These are phyloP conservation scores for Ditula angustiorana DNA, from an alignment of 2,888 invertebrate genomes.

Conservation along the genomic window DNA sequence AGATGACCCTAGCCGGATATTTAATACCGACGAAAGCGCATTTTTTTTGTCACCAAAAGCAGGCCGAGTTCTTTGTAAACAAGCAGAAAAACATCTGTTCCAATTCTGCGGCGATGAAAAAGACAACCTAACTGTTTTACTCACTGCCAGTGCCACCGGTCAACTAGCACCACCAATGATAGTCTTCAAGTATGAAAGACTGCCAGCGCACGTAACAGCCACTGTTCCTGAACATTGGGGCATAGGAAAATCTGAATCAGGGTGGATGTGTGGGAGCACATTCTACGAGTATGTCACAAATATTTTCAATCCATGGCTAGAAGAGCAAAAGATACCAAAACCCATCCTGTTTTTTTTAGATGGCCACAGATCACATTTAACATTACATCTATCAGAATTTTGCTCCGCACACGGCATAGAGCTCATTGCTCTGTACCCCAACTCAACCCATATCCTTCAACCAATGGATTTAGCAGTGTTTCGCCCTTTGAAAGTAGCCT, in stretches of 20 bases:
- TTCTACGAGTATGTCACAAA: conserved; percentile 38
- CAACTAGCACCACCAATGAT: conserved; percentile 40
- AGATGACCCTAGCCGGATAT: conserved; percentile 44
- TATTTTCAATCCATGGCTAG: conserved; percentile 31
- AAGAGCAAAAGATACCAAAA: conserved; percentile 20
- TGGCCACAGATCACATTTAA: conserved; percentile 37
- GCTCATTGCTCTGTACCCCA: conserved; percentile 41
- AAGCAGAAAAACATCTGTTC: conserved; percentile 44
- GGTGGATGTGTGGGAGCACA: conserved; percentile 26
- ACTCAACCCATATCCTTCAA: conserved; percentile 42
- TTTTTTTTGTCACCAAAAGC: conserved; percentile 41
- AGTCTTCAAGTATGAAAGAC: conserved; percentile 26
- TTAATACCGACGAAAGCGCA: conserved; percentile 47
- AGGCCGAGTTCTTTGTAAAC: conserved; percentile 44
- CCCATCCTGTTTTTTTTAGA: conserved; percentile 37
- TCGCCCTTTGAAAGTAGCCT: conserved; percentile 22
- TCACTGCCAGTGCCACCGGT: conserved; percentile 42
- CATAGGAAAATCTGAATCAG: conserved; percentile 37
- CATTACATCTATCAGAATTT: conserved; percentile 30
- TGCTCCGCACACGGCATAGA: conserved; percentile 24
- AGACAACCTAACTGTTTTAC: conserved; percentile 36
- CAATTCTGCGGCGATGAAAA: conserved; percentile 38
- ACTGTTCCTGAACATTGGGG: conserved; percentile 41
- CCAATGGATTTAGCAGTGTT: conserved; percentile 42
- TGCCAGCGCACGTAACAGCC: conserved; percentile 28